A percentile compares a stretch with the other conserved stretches of the same genome.
Conservation (phyloP, 2,888 invertebrate genomes). For the Pseudoips prasinana region DNA sequence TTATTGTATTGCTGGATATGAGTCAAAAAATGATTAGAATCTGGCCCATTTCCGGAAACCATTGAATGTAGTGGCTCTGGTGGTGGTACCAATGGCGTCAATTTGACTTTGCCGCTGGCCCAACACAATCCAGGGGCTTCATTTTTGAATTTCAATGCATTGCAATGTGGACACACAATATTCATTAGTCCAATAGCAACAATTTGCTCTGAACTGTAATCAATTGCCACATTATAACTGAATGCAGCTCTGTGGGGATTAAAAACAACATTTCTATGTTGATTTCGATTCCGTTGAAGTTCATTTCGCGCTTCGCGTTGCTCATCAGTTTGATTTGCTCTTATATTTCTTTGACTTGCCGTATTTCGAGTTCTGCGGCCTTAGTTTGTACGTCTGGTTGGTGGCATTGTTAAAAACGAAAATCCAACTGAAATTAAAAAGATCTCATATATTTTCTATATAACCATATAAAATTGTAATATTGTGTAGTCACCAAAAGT, state of each 20-base stretch:
- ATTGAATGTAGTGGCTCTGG: slow-evolving; percentile 2
- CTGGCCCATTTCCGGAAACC: slow-evolving; percentile 3
- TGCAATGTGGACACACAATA: slow-evolving; percentile 24
- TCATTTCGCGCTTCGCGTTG: slow-evolving; percentile 23
- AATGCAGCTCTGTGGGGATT: slow-evolving; percentile 16
- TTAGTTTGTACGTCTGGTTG: slow-evolving; percentile 13
- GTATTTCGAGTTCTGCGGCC: slow-evolving; percentile 18
- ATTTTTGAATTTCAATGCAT: slow-evolving; percentile 15
- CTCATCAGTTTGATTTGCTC: slow-evolving; percentile 27
- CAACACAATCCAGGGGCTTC: slow-evolving; percentile 24
- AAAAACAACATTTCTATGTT: slow-evolving; percentile 18
- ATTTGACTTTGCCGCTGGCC: slow-evolving; percentile 28
- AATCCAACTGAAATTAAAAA: slow-evolving; percentile 10
- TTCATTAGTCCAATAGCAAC: slow-evolving; percentile 28
- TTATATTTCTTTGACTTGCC: slow-evolving; percentile 22
- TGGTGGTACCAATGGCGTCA: slow-evolving; percentile 27
- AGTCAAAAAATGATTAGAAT: slow-evolving; percentile 23
- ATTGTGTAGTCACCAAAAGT: slow-evolving; percentile 8
- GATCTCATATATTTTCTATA: slow-evolving; percentile 8
- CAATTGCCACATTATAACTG: slow-evolving; percentile 15
- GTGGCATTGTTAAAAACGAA: slow-evolving; percentile 16
- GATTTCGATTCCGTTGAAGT: slow-evolving; percentile 16
- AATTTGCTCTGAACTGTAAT: slow-evolving; percentile 20
- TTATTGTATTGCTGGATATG: slow-evolving; percentile 38
- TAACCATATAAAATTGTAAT: slow-evolving; percentile 7